Conservation (phyloP, 1,140 invertebrate species). For the Propsilocerus akamusi region DNA sequence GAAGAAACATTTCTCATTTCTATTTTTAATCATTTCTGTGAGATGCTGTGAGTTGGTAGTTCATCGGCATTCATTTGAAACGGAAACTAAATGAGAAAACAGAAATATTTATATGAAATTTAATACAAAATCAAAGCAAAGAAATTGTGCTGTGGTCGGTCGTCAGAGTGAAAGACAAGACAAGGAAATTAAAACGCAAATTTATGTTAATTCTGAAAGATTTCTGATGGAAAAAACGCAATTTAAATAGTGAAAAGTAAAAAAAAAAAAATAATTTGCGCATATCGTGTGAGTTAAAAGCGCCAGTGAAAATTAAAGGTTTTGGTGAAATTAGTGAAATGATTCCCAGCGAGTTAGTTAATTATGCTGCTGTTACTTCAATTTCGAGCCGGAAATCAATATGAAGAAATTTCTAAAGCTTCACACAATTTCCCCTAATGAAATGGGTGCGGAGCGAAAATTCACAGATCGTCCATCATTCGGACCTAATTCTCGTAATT, state of each 20-base stretch:
- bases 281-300: too few species aligned
- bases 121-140: too few species aligned
- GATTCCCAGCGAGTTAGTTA: too few species aligned
- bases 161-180: not conserved
- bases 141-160: not conserved
- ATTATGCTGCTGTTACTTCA: too few species aligned
- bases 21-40: not conserved
- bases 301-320: too few species aligned
- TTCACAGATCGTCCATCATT: conserved; percentile 1
- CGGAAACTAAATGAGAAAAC: not conserved
- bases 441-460: not conserved
- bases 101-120: too few species aligned
- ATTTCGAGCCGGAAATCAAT: too few species aligned
- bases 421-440: not conserved
- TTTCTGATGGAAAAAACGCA: not conserved
- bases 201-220: not conserved
- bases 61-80: not conserved
- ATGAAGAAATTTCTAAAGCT: not conserved
- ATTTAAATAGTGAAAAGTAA: too few species aligned
- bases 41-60: not conserved
- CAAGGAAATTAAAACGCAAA: not conserved
- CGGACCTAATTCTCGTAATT: not conserved
- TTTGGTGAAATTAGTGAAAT: too few species aligned
- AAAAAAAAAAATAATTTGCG: too few species aligned
- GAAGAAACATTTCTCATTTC: too few species aligned